phyloP scores from a whole-genome alignment of 2,113 vertebrate species.

The Tinamus guttatus region DNA sequence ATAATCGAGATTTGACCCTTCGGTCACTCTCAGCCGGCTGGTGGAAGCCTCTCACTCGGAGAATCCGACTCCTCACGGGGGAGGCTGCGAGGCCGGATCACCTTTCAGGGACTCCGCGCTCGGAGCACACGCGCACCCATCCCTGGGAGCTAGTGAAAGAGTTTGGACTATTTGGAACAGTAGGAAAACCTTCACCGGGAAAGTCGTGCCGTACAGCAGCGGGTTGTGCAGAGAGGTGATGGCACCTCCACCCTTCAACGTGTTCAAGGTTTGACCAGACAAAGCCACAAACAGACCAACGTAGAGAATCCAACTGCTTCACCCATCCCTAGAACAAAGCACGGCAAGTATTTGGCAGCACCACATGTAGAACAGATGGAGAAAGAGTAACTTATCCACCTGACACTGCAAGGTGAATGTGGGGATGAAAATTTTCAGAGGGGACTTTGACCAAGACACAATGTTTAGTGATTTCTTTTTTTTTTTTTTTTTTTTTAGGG shows the following conservation, averaged over 20 bases:
- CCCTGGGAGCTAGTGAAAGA: too few species aligned
- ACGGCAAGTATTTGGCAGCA: background rate
- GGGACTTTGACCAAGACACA: background rate
- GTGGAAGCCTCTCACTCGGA: background rate
- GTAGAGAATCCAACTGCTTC: background rate
- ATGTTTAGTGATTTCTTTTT: background rate
- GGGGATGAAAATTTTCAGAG: background rate
- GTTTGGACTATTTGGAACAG: background rate
- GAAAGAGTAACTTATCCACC: background rate
- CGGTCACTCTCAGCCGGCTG: background rate
- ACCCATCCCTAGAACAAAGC: background rate
- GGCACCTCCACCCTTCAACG: background rate
- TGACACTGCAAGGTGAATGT: background rate
- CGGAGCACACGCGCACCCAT: background rate
- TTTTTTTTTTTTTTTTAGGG: background rate
- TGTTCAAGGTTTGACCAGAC: background rate
- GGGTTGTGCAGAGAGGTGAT: background rate
- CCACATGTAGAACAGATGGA: fast-evolving
- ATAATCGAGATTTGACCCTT: background rate
- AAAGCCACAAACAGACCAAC: background rate
- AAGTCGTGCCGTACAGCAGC: background rate
- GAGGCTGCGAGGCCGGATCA: background rate
- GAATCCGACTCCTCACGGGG: background rate
- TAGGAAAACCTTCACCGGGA: background rate
- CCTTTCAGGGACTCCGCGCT: background rate